A percentile compares a stretch with the other conserved stretches of the same genome.
Evolutionary conservation across 1,140 invertebrate species (phyloP).

Genomic region (Sinella curviseta): DNA sequence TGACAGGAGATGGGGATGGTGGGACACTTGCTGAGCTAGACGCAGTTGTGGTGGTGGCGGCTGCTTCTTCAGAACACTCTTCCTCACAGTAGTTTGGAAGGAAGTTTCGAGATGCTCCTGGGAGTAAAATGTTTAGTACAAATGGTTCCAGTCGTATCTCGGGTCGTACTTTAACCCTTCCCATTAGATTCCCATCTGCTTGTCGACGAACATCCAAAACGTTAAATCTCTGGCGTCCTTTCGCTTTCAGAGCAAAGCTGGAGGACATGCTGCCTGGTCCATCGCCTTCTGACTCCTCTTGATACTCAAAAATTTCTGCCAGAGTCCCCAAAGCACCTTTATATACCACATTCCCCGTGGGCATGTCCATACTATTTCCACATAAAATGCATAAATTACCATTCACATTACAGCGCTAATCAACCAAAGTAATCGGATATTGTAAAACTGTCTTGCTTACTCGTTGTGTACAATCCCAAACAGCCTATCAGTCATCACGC

Average conservation of each 20-base stretch:
- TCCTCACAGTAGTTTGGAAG: not conserved
- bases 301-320: constrained; percentile 71
- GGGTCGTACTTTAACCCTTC: constrained; percentile 67
- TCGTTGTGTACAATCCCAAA: constrained; percentile 63
- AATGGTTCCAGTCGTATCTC: constrained; percentile 62
- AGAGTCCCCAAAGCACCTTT: constrained; percentile 63
- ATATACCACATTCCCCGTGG: constrained; percentile 28
- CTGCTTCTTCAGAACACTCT: not conserved
- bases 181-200: constrained; percentile 59
- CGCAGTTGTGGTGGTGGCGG: not conserved
- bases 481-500: constrained; percentile 61
- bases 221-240: constrained; percentile 68
- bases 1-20: not conserved
- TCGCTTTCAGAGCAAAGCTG: constrained; percentile 62
- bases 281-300: constrained; percentile 54
- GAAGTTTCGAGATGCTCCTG: constrained; percentile 51
- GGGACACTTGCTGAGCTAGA: not conserved
- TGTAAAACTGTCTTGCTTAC: constrained; percentile 36
- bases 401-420: too few species aligned
- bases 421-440: not conserved
- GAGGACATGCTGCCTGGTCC: constrained; percentile 14
- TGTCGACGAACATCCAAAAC: constrained; percentile 59
- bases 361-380: constrained; percentile 31
- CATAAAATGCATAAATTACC: not conserved
- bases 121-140: constrained; percentile 57